Evolutionary conservation across 1,140 invertebrate genomes (phyloP), one percentile per base, ranked within the genome.

Genomic region (Hyphantria cunea): DNA sequence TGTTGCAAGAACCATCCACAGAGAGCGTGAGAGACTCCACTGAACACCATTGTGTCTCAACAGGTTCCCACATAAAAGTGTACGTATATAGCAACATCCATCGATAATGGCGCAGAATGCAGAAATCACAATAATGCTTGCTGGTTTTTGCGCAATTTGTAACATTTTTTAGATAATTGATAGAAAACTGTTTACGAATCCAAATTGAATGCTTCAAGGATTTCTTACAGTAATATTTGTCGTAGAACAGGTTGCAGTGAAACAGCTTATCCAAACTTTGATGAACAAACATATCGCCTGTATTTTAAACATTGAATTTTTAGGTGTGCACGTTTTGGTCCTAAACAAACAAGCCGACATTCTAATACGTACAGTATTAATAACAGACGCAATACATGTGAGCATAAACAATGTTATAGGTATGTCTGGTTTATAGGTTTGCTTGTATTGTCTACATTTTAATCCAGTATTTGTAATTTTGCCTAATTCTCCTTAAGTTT

Each of bases 41-140:
- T 10, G 52, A 52, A 52, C 47, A 15, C 55, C 47, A 83, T 85
- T 85, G 80, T 85, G 66, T 65, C 61, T 45, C 72, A 71, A 71
- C 68, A 60, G 25, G 68, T 84, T 83, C 82, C 68, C 80, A 83
- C 72, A 74, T 69, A 78, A 76, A 82, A 74, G 5, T 25, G 17
- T 25, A 25, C 17, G 17, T 25, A 77, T 74, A 74, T 70, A 80
- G 71, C 75, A 72, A 70, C 64, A 69, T 55, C 61, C 66, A 68
- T 68, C 70, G 45, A 78, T 76, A 79, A 71, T 76, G 69, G 74
- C 74, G 73, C 72, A 80, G 66, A 81, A 76, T 66, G 75, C 73
- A 74, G 72, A 73, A 73, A 80, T 71, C 74, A 73, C 81, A 73
- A 76, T 72, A 81, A 84, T 25, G 17, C 17, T 72, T 64, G 68